Evolutionary conservation across 2,888 invertebrate genomes (phyloP).

Genomic region (Chrysolina americana): DNA sequence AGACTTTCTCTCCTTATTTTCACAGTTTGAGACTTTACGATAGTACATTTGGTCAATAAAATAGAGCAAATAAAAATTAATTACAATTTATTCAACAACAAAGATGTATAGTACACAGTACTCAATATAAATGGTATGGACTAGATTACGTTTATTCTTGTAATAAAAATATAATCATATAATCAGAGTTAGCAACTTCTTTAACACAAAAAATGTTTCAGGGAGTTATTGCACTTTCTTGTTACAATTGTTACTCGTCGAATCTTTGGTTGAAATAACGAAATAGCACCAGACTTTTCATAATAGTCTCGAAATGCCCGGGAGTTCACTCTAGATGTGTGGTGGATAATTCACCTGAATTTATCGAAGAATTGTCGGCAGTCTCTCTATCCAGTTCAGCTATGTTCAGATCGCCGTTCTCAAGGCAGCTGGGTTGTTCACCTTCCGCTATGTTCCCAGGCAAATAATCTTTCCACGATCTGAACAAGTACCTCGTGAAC

Average conservation of each 20-base stretch:
- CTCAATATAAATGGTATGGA: slow-evolving; percentile 54
- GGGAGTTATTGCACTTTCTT: slow-evolving; percentile 41
- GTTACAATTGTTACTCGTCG: slow-evolving; percentile 24
- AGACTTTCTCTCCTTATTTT: too few species aligned
- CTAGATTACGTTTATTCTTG: slow-evolving; percentile 55
- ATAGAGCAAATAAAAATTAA: slow-evolving; percentile 42
- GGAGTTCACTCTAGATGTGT: slow-evolving; percentile 46
- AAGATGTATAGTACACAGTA: slow-evolving; percentile 54
- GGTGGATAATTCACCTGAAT: slow-evolving; percentile 56
- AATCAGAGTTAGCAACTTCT: slow-evolving; percentile 33
- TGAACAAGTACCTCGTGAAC: slow-evolving; percentile 90
- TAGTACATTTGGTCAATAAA: too few species aligned
- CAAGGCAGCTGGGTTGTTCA: slow-evolving; percentile 53
- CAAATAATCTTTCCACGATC: slow-evolving; percentile 94
- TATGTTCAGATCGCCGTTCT: slow-evolving; percentile 30
- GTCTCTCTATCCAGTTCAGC: slow-evolving; percentile 48
- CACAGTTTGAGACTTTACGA: too few species aligned
- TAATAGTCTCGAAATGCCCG: slow-evolving; percentile 18
- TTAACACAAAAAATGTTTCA: slow-evolving; percentile 32
- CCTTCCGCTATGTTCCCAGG: slow-evolving; percentile 75
- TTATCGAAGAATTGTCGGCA: slow-evolving; percentile 54
- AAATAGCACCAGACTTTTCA: neutral
- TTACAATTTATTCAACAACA: slow-evolving; percentile 54
- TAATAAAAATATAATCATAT: slow-evolving; percentile 42
- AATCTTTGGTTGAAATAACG: slow-evolving; percentile 54